A percentile compares a stretch with the other conserved stretches of the same genome.
Conservation (phyloP, 2,888 invertebrate species). For the Aleiodes alternator region DNA sequence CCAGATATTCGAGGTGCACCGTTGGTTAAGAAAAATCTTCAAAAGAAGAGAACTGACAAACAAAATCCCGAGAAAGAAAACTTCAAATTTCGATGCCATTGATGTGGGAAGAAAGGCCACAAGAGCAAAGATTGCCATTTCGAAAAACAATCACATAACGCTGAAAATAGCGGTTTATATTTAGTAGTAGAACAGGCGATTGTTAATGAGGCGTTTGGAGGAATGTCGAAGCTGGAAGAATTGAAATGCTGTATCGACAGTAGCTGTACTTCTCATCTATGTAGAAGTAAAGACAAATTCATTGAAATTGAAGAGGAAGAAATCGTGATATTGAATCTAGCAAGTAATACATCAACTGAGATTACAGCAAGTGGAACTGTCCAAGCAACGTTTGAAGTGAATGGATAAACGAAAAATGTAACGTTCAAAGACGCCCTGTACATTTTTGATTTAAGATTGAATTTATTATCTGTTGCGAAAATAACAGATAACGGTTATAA, state of each 20-base stretch:
- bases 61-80: neutral
- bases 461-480: conserved; percentile 8
- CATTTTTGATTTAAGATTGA: conserved; percentile 5
- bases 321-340: conserved; percentile 47
- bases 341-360: conserved; percentile 45
- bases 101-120: conserved; percentile 43
- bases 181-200: conserved; percentile 8
- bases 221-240: neutral
- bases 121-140: conserved; percentile 24
- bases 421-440: conserved; percentile 43
- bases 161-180: conserved; percentile 36
- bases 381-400: conserved; percentile 16
- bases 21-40: neutral
- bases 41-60: conserved; percentile 18
- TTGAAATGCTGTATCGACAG: conserved; percentile 50
- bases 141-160: conserved; percentile 37
- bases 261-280: conserved; percentile 50
- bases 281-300: conserved; percentile 41
- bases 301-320: conserved; percentile 34
- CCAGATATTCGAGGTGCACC: conserved; percentile 5
- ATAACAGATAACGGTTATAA: conserved; percentile 1
- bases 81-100: conserved; percentile 32
- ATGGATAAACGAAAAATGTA: conserved; percentile 28
- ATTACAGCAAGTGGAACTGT: conserved; percentile 40
- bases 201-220: conserved; percentile 23